A percentile compares a stretch with the other conserved stretches of the same genome.
phyloP scores from a whole-genome alignment of 2,113 vertebrate species.

The Ginglymostoma cirratum region DNA sequence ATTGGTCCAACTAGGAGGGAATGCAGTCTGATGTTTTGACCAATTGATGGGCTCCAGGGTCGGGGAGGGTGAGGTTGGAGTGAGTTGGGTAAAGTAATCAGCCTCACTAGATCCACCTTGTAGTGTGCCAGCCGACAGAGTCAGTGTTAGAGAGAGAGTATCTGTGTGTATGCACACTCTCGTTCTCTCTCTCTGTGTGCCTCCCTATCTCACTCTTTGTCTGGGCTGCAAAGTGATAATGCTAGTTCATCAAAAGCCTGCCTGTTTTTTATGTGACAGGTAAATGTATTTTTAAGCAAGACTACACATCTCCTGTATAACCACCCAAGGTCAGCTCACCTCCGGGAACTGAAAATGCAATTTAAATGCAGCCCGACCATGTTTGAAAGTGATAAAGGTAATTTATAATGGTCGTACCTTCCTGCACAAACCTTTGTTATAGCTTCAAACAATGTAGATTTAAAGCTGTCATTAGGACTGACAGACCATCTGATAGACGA shows the following conservation, averaged over 20 bases:
- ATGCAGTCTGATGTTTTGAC: not conserved
- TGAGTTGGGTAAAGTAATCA: not conserved
- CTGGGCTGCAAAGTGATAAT: not conserved
- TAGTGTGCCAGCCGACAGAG: not conserved
- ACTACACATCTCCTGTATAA: slow-evolving; percentile 25
- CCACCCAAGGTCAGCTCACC: slow-evolving; percentile 7
- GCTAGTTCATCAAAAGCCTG: slow-evolving; percentile 19
- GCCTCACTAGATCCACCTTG: not conserved
- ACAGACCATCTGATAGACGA: not conserved
- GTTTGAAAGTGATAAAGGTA: slow-evolving; percentile 31
- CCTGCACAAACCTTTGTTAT: not conserved
- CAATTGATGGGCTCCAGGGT: not conserved
- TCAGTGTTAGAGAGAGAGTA: no score
- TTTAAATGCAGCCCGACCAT: not conserved
- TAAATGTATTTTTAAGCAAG: not conserved
- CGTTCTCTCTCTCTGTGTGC: no score
- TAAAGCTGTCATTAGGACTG: not conserved
- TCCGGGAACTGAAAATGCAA: slow-evolving; percentile 20
- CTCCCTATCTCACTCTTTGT: not conserved
- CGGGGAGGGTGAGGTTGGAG: not conserved
- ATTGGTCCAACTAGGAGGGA: no score
- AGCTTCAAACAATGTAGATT: slow-evolving; percentile 26
- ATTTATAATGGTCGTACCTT: slow-evolving; percentile 4
- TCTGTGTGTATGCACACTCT: not conserved
- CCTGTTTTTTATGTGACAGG: slow-evolving; percentile 31